Conservation (phyloP, 2,113 vertebrate species). For the Eretmochelys imbricata region DNA sequence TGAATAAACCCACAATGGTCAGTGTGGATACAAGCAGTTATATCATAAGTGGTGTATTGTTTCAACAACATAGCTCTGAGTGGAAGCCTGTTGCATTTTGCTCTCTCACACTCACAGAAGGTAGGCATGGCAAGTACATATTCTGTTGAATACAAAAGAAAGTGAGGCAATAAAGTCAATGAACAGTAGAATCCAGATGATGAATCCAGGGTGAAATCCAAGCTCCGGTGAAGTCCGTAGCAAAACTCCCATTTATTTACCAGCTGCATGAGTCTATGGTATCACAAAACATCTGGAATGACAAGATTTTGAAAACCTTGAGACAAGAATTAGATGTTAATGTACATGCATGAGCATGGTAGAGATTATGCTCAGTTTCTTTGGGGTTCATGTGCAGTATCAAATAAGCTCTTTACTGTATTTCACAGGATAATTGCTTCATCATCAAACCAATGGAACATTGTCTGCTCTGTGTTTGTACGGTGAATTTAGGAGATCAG, state of each 20-base stretch:
- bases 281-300: background rate
- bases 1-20: too few relatives aligned
- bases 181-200: background rate
- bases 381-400: background rate
- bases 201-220: background rate
- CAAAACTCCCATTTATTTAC: background rate
- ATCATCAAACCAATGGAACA: slow-evolving; percentile 80
- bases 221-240: background rate
- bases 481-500: slow-evolving; percentile 44
- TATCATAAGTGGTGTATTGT: too few relatives aligned
- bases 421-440: slow-evolving; percentile 75
- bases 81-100: too few relatives aligned
- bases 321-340: background rate
- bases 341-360: background rate
- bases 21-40: too few relatives aligned
- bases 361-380: background rate
- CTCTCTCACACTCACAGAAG: too few relatives aligned
- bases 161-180: background rate
- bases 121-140: background rate
- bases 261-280: background rate
- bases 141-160: background rate
- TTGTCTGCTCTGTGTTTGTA: slow-evolving; percentile 74
- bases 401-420: background rate
- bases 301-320: background rate
- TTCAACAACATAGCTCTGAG: too few relatives aligned